A percentile compares a stretch with the other conserved stretches of the same genome.
Evolutionary conservation across 2,113 vertebrate genomes (phyloP).

Genomic region (Archocentrus centrarchus): DNA sequence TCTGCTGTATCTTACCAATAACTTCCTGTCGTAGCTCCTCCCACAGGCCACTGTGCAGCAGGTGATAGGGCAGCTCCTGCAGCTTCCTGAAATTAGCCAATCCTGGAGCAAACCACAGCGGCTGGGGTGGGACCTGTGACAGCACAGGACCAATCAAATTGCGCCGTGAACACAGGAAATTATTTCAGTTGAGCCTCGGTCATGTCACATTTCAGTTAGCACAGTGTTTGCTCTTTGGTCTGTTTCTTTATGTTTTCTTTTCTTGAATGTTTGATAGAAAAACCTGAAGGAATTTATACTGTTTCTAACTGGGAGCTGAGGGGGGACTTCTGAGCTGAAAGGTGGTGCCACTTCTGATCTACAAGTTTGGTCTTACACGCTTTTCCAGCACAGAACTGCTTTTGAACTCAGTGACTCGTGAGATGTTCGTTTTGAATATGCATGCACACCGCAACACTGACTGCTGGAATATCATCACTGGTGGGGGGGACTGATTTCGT

Average conservation of each 20-base stretch:
- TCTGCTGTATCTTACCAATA: constrained; percentile 74
- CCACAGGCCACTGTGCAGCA: constrained; percentile 74
- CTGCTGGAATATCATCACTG: no score
- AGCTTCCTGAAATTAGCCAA: constrained; percentile 84
- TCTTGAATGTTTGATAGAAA: neutral
- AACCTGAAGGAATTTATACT: no score
- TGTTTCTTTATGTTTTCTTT: neutral
- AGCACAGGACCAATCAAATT: constrained; percentile 30
- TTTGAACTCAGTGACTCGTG: neutral
- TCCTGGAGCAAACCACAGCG: constrained; percentile 83
- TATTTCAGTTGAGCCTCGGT: neutral
- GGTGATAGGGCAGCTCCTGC: constrained; percentile 83
- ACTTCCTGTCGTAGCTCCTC: constrained; percentile 83
- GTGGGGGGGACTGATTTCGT: neutral
- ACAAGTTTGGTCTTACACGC: no score
- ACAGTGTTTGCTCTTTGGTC: no score
- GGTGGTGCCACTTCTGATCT: no score
- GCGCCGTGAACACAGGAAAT: neutral
- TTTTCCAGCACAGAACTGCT: neutral
- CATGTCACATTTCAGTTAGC: neutral
- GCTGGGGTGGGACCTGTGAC: constrained; percentile 83
- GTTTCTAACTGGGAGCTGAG: neutral
- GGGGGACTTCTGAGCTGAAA: neutral
- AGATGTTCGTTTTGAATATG: no score
- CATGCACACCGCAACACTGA: no score